Conservation (phyloP, 35 echinoderm and acorn worm genomes). For the Hemicentrotus pulcherrimus region DNA sequence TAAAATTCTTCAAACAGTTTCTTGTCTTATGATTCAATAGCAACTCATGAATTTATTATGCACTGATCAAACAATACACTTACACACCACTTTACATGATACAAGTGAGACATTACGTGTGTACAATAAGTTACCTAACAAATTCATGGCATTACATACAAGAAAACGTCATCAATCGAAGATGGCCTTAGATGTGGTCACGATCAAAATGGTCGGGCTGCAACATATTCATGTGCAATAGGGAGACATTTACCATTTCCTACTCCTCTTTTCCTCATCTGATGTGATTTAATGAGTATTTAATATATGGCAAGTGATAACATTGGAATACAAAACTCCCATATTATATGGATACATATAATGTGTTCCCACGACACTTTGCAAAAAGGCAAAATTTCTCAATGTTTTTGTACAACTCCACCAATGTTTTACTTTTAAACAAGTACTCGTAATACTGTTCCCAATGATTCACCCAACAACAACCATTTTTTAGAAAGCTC, state of each 20-base stretch:
- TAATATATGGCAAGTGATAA: not conserved
- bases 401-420: not conserved
- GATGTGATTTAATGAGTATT: not conserved
- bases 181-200: not conserved
- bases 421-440: not conserved
- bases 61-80: conserved; percentile 47
- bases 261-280: no score
- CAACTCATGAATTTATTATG: conserved; percentile 48
- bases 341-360: not conserved
- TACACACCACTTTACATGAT: conserved; percentile 11
- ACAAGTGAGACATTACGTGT: not conserved
- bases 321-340: not conserved
- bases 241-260: not conserved
- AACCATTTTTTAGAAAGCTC: no score
- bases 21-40: not conserved
- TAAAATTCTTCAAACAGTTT: no score
- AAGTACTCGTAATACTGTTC: not conserved
- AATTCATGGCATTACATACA: not conserved
- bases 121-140: conserved; percentile 27
- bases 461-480: not conserved
- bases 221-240: not conserved
- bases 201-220: not conserved
- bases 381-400: not conserved
- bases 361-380: not conserved
- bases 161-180: not conserved